phyloP scores from a whole-genome alignment of 2,888 invertebrate genomes.

The Nomada flava region DNA sequence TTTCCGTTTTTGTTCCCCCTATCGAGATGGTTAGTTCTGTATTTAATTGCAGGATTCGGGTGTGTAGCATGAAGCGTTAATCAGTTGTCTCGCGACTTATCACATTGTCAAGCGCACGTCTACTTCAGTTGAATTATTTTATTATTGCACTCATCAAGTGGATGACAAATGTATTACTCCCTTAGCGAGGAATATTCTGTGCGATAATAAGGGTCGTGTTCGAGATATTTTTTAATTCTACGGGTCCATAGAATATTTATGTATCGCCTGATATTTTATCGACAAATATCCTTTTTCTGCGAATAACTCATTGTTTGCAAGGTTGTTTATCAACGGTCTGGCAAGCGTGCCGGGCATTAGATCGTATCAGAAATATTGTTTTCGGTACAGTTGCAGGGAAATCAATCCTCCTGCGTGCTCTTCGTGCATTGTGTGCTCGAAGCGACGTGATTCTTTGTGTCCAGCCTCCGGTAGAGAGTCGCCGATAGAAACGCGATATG shows the following conservation, averaged over 20 bases:
- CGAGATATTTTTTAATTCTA: neutral
- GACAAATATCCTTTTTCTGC: too few relatives aligned
- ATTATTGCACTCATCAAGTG: too few relatives aligned
- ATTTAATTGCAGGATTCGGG: too few relatives aligned
- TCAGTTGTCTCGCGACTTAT: too few relatives aligned
- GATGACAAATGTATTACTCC: neutral
- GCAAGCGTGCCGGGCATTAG: neutral
- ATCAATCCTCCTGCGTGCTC: neutral
- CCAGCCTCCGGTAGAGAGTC: slow-evolving; percentile 5
- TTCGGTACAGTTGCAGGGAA: neutral
- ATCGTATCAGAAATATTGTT: neutral
- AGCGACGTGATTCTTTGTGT: slow-evolving; percentile 27
- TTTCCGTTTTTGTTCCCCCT: too few relatives aligned
- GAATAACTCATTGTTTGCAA: neutral
- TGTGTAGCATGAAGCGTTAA: too few relatives aligned
- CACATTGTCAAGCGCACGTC: too few relatives aligned
- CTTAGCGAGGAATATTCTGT: neutral
- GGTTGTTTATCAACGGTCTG: neutral
- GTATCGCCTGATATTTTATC: too few relatives aligned
- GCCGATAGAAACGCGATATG: slow-evolving; percentile 7
- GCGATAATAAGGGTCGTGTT: neutral
- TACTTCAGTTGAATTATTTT: too few relatives aligned
- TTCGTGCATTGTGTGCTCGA: neutral
- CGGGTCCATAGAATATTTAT: too few relatives aligned
- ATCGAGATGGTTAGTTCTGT: too few relatives aligned